A percentile compares a stretch with the other conserved stretches of the same genome.
phyloP scores from a whole-genome alignment of 2,888 invertebrate genomes.

The Aelia acuminata region DNA sequence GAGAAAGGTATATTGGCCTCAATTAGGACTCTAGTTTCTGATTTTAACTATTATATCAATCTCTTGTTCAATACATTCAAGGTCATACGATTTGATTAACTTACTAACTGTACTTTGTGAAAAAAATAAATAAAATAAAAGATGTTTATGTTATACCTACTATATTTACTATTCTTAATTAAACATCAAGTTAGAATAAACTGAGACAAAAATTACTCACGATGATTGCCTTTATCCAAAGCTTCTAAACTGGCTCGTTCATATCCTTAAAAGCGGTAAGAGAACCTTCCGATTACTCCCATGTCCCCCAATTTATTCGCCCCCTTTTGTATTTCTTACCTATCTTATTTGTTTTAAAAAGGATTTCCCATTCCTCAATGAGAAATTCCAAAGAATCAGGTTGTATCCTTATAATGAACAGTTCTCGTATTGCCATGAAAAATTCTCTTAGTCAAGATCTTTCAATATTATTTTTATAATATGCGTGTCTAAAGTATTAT shows the following conservation, averaged over 20 bases:
- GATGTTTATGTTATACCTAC: no score
- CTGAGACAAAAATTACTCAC: not conserved
- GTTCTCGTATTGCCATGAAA: not conserved
- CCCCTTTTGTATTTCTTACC: not conserved
- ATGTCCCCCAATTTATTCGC: not conserved
- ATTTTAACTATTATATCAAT: no score
- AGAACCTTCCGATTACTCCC: not conserved
- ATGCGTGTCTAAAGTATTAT: no score
- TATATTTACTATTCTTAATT: no score
- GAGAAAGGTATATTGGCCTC: no score
- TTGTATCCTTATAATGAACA: not conserved
- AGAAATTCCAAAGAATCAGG: not conserved
- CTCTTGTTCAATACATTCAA: no score
- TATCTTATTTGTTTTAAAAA: constrained; percentile 2
- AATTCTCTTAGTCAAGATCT: not conserved
- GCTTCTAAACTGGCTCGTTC: not conserved
- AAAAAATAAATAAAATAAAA: no score
- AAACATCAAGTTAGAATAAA: not conserved
- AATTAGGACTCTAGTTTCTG: no score
- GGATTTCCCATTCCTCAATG: not conserved
- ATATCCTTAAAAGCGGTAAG: not conserved
- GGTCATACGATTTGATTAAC: no score
- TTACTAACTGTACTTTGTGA: no score
- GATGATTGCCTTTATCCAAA: not conserved
- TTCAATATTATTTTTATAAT: not conserved